phyloP scores from a whole-genome alignment of 2,888 invertebrate genomes.

The Clusia tigrina region DNA sequence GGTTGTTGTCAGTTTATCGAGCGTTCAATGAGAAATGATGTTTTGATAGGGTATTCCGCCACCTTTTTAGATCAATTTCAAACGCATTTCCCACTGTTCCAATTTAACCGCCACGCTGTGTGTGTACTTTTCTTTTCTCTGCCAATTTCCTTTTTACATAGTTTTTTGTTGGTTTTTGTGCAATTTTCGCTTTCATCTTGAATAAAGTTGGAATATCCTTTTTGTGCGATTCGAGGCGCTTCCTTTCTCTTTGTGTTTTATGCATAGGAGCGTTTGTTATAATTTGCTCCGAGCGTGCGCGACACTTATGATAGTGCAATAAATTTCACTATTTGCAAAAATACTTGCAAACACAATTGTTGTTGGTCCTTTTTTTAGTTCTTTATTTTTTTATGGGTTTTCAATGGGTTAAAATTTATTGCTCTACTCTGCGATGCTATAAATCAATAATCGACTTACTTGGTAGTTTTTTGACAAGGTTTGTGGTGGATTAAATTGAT shows the following conservation, averaged over 20 bases:
- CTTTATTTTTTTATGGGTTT: neutral
- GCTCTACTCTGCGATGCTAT: neutral
- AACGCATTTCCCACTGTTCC: neutral
- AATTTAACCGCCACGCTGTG: neutral
- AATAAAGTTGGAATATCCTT: neutral
- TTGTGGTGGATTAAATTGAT: no score
- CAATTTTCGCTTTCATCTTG: neutral
- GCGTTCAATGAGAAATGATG: neutral
- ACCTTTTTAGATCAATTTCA: neutral
- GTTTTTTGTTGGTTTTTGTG: neutral
- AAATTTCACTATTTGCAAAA: no score
- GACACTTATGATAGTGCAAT: no score
- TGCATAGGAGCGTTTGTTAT: neutral
- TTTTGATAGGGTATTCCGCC: neutral
- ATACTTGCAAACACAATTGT: no score
- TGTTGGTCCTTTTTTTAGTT: neutral
- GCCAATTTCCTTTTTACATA: neutral
- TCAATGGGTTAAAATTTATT: neutral
- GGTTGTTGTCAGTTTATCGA: neutral
- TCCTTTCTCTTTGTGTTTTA: neutral
- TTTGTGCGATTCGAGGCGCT: neutral
- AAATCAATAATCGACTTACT: no score
- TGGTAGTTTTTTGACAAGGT: no score
- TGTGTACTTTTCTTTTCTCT: neutral
- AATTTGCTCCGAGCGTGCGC: no score